Evolutionary conservation across 2,113 vertebrate genomes (phyloP), one percentile per base, ranked within the genome.

Genomic region (Eidolon helvum): DNA sequence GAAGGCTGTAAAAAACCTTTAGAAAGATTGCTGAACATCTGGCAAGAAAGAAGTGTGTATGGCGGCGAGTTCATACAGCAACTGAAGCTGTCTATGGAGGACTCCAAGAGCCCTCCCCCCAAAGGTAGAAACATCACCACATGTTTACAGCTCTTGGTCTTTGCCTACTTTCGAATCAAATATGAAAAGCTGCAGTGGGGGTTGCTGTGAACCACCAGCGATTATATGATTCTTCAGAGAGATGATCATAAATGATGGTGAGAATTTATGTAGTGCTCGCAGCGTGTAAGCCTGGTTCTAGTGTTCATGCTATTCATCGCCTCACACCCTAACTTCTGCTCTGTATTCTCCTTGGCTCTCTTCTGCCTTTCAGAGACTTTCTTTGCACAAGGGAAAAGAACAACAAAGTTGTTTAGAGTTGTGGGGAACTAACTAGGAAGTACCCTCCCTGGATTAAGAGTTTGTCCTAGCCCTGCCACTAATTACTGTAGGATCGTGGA

Each of bases 11-110:
- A 99, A 98, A 99, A 99, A 97, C 99, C 99, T 97, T 99, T 99
- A 99, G 99, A 99, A 98, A 98, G 99, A 95, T 96, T 99, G 97
- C 98, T 99, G 93, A 99, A 99, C 98, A 99, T 99, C 99, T 99
- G 99, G 99, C 99, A 99, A 98, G 99, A 99, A 98, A 98, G 99
- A 86, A 99, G 98, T 22, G 99, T 99, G 68, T 99, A 99, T 98
- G 99, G 99, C 97, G 95, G 98, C 0, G 99, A 99, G 98, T 99
- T 99, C 98, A 99, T 99, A 92, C 99, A 99, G 98, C 99, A 99
- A 97, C 98, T 99, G 93, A 99, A 99, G 95, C 98, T 99, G 92
- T 99, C 99, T 92, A 99, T 99, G 94, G 99, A 99, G 95, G 99
- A 99, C 97, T 99, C 99, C 12, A 99, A 98, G 98, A 99, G 99